Evolutionary conservation across 2,888 invertebrate species (phyloP).

Genomic region (Caenorhabditis afra): DNA sequence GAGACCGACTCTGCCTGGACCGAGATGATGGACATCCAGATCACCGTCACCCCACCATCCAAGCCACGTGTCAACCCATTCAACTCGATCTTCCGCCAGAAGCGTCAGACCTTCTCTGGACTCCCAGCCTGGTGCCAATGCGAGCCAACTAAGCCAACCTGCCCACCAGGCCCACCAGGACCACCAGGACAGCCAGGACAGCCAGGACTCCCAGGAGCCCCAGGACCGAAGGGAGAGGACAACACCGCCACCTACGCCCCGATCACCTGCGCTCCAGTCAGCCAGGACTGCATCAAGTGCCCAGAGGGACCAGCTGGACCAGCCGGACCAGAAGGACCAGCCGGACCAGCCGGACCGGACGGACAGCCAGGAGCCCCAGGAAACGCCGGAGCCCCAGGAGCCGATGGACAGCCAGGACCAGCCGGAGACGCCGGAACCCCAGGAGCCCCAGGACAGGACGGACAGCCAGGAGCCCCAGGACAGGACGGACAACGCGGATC

Average conservation of each 20-base stretch:
- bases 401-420: slow-evolving; percentile 49
- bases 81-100: slow-evolving; percentile 72
- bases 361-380: slow-evolving; percentile 63
- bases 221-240: slow-evolving; percentile 70
- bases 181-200: slow-evolving; percentile 70
- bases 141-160: slow-evolving; percentile 71
- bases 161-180: slow-evolving; percentile 72
- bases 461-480: slow-evolving; percentile 64
- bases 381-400: slow-evolving; percentile 59
- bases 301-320: slow-evolving; percentile 61
- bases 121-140: slow-evolving; percentile 73
- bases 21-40: slow-evolving; percentile 74
- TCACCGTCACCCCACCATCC: slow-evolving; percentile 76
- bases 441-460: slow-evolving; percentile 67
- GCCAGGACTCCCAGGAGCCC: slow-evolving; percentile 65
- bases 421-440: slow-evolving; percentile 65
- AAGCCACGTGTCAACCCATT: slow-evolving; percentile 71
- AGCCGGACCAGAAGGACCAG: slow-evolving; percentile 58
- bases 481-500: slow-evolving; percentile 54
- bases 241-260: slow-evolving; percentile 65
- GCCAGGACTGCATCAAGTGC: slow-evolving; percentile 65
- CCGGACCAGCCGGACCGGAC: slow-evolving; percentile 63
- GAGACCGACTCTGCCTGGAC: slow-evolving; percentile 74
- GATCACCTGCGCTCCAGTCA: slow-evolving; percentile 65
- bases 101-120: slow-evolving; percentile 68